Base-by-base conservation (phyloP, 2,797 vertebrate genomes). In the Botia kubotai region DNA sequence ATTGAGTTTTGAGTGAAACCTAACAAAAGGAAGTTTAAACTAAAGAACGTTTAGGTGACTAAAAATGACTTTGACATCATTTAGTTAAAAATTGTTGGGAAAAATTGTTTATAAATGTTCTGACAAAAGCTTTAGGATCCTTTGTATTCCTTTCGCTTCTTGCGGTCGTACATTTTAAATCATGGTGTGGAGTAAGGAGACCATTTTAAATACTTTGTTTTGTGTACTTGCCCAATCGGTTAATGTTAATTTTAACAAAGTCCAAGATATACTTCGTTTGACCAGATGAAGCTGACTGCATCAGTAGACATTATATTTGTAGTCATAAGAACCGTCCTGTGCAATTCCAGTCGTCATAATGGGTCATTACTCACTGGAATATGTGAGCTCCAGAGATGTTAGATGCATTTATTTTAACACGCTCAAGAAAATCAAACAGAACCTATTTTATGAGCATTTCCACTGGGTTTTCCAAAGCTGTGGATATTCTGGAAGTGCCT, bases 381-480 rank as follows among this genome's bases (percentile, higher is more conserved):
- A 78, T 71, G 74, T 87, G 87, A 91, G 82, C 91, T 88, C 87
- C 73, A 83, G 55, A 76, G 81, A 80, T 23, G 77, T 72, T 80
- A 72, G 60, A 86, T 81, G 67, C 82, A 88, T 83, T 77, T 87
- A 86, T 81, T 72, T 76, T 80, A 75, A 84, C 82, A 77, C 87
- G 81, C 77, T 82, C 48, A 14, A 63, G 69, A 89, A 88, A 91
- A 62, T 86, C 82, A 87, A 86, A 75, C 73, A 69, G 72, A 65
- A 85, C 85, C 73, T 67, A 87, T 81, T 79, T 88, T 86, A 77
- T 85, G 82, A 91, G 90, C 75, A 90, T 92, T 91, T 93, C 90
- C 87, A 87, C 86, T 82, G 90, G 57, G 71, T 92, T 89, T 90
- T 91, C 79, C 88, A 91, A 85, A 88, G 88, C 89, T 75, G 57